Base-by-base conservation (phyloP, 2,797 vertebrate species). In the Pangasius krempfi region DNA sequence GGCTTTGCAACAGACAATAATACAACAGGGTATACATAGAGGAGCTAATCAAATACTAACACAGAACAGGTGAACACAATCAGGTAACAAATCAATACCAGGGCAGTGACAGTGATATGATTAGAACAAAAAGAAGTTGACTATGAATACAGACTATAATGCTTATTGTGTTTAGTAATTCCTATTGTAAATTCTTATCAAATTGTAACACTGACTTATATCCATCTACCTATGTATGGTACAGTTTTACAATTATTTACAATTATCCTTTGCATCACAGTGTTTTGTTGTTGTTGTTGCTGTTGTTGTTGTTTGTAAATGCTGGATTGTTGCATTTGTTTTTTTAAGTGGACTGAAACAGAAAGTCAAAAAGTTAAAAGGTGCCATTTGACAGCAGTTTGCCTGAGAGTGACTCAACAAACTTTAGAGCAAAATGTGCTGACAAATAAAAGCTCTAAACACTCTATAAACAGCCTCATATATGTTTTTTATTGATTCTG, bases 401-500 rank as follows among this genome's bases (percentile, higher is more conserved):
- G 54, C 6, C 78, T 80, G 30, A 81, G 30, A 60, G 60, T 9
- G 44, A 84, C 85, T 52, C 75, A 66, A 81, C 84, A 87, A 88
- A 86, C 84, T 70, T 64, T 4, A 16, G 4, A 18, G 54, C 33
- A 56, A 88, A 90, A 92, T 90, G 66, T 89, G 91, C 92, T 93
- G 93, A 92, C 92, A 90, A 91, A 87, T 87, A 80, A 89, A 89
- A 89, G 83, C 73, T 60, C 84, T 86, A 85, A 88, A 80, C 76
- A 80, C 68, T 73, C 58, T 22, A n/a, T 90, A 94, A 95, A 93
- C 88, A 87, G 90, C 91, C 82, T 92, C 89, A 88, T 92, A 93
- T 95, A 95, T 95, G 94, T 94, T 95, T 95, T 96, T 94, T 93
- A 96, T 96, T 93, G 95, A 96, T 96, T 95, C 93, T 94, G 94